Percentiles rank a stretch among this genome's conserved stretches.
phyloP scores from a whole-genome alignment of 1,140 invertebrate genomes.

The Zaprionus nigranus region DNA sequence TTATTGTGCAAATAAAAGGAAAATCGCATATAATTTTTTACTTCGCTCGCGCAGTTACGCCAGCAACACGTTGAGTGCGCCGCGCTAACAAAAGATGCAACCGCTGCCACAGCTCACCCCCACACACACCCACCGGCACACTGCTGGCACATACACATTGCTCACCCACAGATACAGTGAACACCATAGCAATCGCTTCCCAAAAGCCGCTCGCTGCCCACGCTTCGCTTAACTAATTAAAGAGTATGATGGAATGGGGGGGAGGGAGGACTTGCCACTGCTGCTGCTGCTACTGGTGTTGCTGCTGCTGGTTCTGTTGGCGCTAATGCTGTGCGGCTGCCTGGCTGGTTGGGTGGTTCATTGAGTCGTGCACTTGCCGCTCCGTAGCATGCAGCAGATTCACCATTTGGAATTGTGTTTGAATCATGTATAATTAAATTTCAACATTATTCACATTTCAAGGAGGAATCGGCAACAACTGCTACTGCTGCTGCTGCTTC shows the following conservation, averaged over 20 bases:
- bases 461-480: slow-evolving; percentile 45
- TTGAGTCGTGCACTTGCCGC: slow-evolving; percentile 49
- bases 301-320: slow-evolving; percentile 14
- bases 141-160: not conserved
- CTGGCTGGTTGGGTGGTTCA: slow-evolving; percentile 48
- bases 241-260: slow-evolving; percentile 70
- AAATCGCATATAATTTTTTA: slow-evolving; percentile 61
- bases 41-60: slow-evolving; percentile 12
- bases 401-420: slow-evolving; percentile 69
- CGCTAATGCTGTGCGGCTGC: slow-evolving; percentile 41
- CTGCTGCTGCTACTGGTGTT: not conserved
- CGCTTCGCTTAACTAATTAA: slow-evolving; percentile 79
- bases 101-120: slow-evolving; percentile 50
- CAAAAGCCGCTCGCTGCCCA: slow-evolving; percentile 48
- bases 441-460: slow-evolving; percentile 75
- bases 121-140: slow-evolving; percentile 18
- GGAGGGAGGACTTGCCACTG: slow-evolving; percentile 25
- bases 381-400: slow-evolving; percentile 49
- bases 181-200: slow-evolving; percentile 8
- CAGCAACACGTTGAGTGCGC: slow-evolving; percentile 20
- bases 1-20: slow-evolving; percentile 74
- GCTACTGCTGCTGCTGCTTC: slow-evolving; percentile 19
- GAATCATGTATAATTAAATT: slow-evolving; percentile 81
- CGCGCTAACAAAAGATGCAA: slow-evolving; percentile 74
- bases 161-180: not conserved